Evolutionary conservation across 2,113 vertebrate genomes (phyloP).

Genomic region (Scophthalmus maximus): DNA sequence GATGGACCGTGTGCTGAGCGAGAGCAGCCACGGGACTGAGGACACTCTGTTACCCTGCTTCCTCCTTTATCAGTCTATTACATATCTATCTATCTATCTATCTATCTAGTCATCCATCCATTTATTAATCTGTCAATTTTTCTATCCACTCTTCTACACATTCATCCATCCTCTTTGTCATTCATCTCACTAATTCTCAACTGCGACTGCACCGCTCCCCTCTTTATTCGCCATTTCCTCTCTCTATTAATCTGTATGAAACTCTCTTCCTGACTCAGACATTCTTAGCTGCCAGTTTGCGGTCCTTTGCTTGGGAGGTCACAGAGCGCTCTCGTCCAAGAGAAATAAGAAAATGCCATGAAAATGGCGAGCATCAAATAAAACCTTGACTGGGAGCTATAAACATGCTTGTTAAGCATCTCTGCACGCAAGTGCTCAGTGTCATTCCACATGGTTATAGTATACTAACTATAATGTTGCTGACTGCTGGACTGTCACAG

Average conservation of each 20-base stretch:
- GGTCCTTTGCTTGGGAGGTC: constrained; percentile 56
- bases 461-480: constrained; percentile 55
- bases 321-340: constrained; percentile 59
- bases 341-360: constrained; percentile 63
- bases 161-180: neutral
- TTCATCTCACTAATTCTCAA: neutral
- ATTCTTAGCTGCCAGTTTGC: constrained; percentile 31
- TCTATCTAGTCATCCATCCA: neutral
- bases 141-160: neutral
- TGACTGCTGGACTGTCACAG: constrained; percentile 44
- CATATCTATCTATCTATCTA: neutral
- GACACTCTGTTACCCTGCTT: constrained; percentile 16
- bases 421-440: constrained; percentile 19
- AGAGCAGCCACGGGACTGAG: neutral
- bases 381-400: constrained; percentile 71
- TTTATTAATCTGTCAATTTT: neutral
- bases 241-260: constrained; percentile 35
- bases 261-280: constrained; percentile 23
- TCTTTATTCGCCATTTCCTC: constrained; percentile 39
- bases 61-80: constrained; percentile 12
- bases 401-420: constrained; percentile 68
- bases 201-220: constrained; percentile 26
- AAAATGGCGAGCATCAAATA: constrained; percentile 62
- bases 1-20: no score
- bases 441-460: constrained; percentile 24